Percentiles rank a stretch among this genome's conserved stretches.
phyloP scores from a whole-genome alignment of 1,140 invertebrate genomes.

The Mesaphorura yosii region DNA sequence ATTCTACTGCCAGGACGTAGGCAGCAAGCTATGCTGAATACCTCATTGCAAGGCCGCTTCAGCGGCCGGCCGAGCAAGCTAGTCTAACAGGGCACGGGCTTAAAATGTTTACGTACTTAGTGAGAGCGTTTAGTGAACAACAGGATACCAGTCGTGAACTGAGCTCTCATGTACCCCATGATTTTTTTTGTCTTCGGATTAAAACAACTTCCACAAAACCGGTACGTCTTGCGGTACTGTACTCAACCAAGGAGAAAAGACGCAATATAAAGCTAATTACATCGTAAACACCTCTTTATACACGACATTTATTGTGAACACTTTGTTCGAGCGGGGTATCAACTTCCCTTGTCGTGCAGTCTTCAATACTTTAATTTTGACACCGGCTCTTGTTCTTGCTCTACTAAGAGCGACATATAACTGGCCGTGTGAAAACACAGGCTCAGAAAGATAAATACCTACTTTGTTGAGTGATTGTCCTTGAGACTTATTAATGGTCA shows the following conservation, averaged over 20 bases:
- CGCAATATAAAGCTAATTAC: background rate
- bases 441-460: constrained; percentile 14
- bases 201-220: background rate
- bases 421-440: constrained; percentile 20
- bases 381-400: background rate
- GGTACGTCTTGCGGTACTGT: no score
- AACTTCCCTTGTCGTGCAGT: background rate
- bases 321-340: background rate
- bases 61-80: no score
- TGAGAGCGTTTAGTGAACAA: no score
- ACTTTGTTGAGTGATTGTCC: constrained; percentile 32
- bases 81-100: no score
- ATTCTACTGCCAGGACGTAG: no score
- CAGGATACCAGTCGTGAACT: background rate
- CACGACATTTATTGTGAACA: constrained; percentile 6
- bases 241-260: background rate
- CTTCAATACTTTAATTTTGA: background rate
- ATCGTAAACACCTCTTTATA: background rate
- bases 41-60: no score
- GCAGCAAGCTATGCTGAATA: no score
- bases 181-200: background rate
- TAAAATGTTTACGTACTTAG: no score
- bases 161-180: background rate
- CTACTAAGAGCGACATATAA: constrained; percentile 15
- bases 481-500: constrained; percentile 46